Evolutionary conservation across 2,888 invertebrate genomes (phyloP), one percentile per base, ranked within the genome.

Genomic region (Drosophila aldrichi): DNA sequence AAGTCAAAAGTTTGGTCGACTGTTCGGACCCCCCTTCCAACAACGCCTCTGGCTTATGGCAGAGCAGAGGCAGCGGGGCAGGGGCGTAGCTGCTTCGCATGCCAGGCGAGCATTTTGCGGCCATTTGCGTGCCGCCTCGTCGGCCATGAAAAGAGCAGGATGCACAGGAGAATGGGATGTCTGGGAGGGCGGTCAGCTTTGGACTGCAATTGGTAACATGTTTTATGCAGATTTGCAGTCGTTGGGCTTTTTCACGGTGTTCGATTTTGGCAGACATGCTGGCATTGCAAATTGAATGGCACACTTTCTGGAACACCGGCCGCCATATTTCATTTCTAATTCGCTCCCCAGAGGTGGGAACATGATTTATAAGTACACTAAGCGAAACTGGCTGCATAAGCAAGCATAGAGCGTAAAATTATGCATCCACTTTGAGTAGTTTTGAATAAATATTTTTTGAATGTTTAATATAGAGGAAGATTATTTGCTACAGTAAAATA

Each of bases 211-310:
- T 77, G 70, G 82, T 76, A 74, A 66, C 74, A 71, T 81, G 76
- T 76, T 75, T 82, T 78, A 87, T 85, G 84, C 76, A 87, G 84
- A 84, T 87, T 74, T 67, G 62, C 69, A 74, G 44, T 70, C 57
- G 63, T 46, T 61, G 43, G 44, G 56, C 8, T 52, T 63, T 72
- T 82, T 54, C 62, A 73, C 54, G 74, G 74, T 68, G 69, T 76
- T 85, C 73, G 65, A 83, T 79, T 81, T 79, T 55, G 40, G 20
- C 62, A 70, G 70, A 68, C 68, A 71, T 36, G 57, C 69, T 69
- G 61, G 59, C 64, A 71, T 56, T 54, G 67, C 58, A 49, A 70
- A 71, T 78, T 77, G 70, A 78, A 66, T 71, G 54, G 48, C 65
- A 61, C 65, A 62, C 48, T 62, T 76, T 79, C 41, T 20, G 18